Evolutionary conservation across 2,113 vertebrate genomes (phyloP), one percentile per base, ranked within the genome.

Genomic region (Drymodes brunneopygia): DNA sequence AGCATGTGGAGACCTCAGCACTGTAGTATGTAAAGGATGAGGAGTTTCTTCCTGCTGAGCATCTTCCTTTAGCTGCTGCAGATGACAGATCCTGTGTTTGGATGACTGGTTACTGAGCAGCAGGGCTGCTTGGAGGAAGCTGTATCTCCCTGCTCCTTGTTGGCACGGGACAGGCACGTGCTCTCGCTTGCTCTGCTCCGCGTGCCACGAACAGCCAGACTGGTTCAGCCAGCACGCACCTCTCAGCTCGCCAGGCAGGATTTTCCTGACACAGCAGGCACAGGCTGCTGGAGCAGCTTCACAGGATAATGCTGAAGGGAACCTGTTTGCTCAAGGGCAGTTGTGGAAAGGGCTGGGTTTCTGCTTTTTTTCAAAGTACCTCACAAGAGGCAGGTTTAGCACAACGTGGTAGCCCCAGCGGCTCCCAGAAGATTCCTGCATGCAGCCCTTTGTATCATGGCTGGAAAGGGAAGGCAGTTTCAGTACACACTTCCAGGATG

Each of bases 361-460:
- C 50, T 17, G 10, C 4, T 12, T 35, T 27, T 45, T 60, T 69
- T 15, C 1, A 0, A 31, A 38, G 35, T 53, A 12, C 10, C 2
- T 56, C 3, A 3, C 45, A n/a, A 61, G 81, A 78, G 23, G 47
- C 40, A 53, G 48, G 15, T 36, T 51, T 44, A 75, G 51, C 11
- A 4, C 19, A 1, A 20, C 1, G 2, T 4, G 6, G 23, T 33
- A 69, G 42, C 73, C 50, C 42, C 27, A 20, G 5, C 0, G 1
- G 51, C 50, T 91, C n/a, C 51, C 42, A 17, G 0, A 51, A 62
- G 58, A 51, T 67, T 53, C 12, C 62, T 70, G 36, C 10, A 1
- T 33, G 42, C 40, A 72, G 14, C 48, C 42, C 62, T 82, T 61
- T 38, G 65, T 4, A 2, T 67, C 62, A 16, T 11, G 33, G 31